These are phyloP conservation scores for Thecocarcelia acutangulata DNA, from an alignment of 2,888 invertebrate genomes.

Conservation along the genomic window DNA sequence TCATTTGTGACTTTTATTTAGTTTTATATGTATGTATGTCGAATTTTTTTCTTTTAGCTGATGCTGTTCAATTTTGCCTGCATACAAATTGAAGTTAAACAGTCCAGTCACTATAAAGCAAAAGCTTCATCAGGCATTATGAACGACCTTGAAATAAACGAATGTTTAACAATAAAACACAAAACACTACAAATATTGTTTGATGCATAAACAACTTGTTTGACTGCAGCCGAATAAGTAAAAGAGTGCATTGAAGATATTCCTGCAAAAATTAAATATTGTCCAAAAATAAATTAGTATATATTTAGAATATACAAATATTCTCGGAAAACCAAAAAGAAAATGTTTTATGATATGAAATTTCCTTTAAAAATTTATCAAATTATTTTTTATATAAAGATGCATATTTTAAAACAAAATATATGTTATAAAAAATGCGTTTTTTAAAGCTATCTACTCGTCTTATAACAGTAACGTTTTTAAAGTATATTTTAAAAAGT, in stretches of 20 bases:
- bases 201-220: slow-evolving; percentile 45
- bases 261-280: neutral
- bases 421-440: no score
- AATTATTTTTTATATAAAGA: no score
- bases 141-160: slow-evolving; percentile 66
- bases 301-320: rapidly evolving
- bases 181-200: slow-evolving; percentile 29
- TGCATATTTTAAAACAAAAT: no score
- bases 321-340: no score
- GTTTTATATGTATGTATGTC: slow-evolving; percentile 27
- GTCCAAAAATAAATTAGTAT: neutral
- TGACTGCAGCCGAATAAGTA: neutral
- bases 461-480: no score
- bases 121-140: slow-evolving; percentile 54
- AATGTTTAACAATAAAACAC: slow-evolving; percentile 60
- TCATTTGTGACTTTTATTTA: slow-evolving; percentile 60
- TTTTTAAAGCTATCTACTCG: no score
- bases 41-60: slow-evolving; percentile 22
- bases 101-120: slow-evolving; percentile 54
- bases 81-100: slow-evolving; percentile 67
- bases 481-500: no score
- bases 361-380: no score
- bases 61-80: slow-evolving; percentile 36
- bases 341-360: no score
- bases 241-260: neutral